Percentiles rank a stretch among this genome's conserved stretches.
Evolutionary conservation across 2,113 vertebrate species (phyloP).

Genomic region (Herpetotheres cachinnans): DNA sequence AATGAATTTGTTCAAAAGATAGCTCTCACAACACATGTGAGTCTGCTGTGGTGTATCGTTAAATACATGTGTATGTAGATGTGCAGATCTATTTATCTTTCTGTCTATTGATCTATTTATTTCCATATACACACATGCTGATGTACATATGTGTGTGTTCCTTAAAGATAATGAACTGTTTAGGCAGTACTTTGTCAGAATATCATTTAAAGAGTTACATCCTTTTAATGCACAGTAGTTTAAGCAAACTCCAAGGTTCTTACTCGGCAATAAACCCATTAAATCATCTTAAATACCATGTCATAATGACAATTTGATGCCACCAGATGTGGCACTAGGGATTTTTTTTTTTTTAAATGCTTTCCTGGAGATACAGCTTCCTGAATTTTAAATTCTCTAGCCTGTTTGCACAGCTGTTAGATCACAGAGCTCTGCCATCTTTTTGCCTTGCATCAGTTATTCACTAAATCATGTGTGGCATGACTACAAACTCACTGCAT

Average conservation of each 20-base stretch:
- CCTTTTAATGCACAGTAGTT: slow-evolving; percentile 72
- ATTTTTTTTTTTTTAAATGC: slow-evolving; percentile 51
- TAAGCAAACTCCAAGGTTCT: slow-evolving; percentile 74
- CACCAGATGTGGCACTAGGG: slow-evolving; percentile 74
- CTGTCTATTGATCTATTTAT: not conserved
- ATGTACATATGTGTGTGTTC: not conserved
- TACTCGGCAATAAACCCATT: slow-evolving; percentile 69
- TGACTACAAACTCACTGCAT: not conserved
- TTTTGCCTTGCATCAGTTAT: slow-evolving; percentile 28
- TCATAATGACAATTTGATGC: slow-evolving; percentile 78
- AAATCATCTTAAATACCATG: slow-evolving; percentile 82
- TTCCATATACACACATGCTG: not conserved
- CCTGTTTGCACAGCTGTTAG: slow-evolving; percentile 69
- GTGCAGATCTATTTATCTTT: not conserved
- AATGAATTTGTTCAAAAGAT: not conserved
- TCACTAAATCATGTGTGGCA: slow-evolving; percentile 1
- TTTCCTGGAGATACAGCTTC: slow-evolving; percentile 63
- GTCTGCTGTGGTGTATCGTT: not conserved
- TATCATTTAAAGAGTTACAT: slow-evolving; percentile 61
- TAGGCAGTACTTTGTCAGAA: slow-evolving; percentile 61
- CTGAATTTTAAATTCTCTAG: slow-evolving; percentile 57
- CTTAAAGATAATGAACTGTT: slow-evolving; percentile 46
- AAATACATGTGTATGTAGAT: not conserved
- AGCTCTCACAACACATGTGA: not conserved
- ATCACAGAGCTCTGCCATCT: slow-evolving; percentile 17